Base-by-base conservation (phyloP, 2,113 vertebrate genomes). In the Lichenostomus cassidix region DNA sequence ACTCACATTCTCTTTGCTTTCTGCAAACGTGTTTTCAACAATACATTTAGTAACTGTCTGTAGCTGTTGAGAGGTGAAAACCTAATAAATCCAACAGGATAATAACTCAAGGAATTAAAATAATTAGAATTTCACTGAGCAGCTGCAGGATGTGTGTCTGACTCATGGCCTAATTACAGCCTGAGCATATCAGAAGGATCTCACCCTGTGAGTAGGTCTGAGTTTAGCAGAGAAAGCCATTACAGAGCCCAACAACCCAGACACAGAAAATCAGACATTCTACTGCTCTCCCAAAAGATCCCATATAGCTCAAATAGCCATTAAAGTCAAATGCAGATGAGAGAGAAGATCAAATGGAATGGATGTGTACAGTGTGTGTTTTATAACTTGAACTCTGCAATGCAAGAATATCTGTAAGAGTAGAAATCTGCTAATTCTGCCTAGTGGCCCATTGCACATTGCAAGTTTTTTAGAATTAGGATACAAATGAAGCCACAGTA, bases 361-460 rank as follows among this genome's bases (percentile, higher is more conserved):
- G 8, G 37, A 29, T 50, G 7, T 67, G 37, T 42, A 39, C 0
- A 0, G 62, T 2, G 1, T 1, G 0, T 50, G 52, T 63, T 81
- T 78, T 55, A 63, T 28, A 82, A 75, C 78, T 19, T 59, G 46
- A 93, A 44, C 35, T 77, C 42, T 35, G 35, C 50, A 59, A 41
- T 5, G 29, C 55, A 53, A n/a, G 16, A 62, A 46, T 53, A 15
- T 65, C 33, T 7, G 0, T 29, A 76, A 65, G 20, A 81, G 65
- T 9, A 68, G 53, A 71, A 77, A 70, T 37, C n/a, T 84, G 15
- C 11, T 75, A 68, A 68, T 71, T 92, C 56, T 88, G 29, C 64
- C 59, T 41, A 21, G 21, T 52, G 35, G 33, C 15, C 55, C 41
- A 65, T 4, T 67, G 69, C 25, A 89, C 58, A 46, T 69, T 5